Evolutionary conservation across 1,140 invertebrate genomes (phyloP).

Genomic region (Eupristina koningsbergeri): DNA sequence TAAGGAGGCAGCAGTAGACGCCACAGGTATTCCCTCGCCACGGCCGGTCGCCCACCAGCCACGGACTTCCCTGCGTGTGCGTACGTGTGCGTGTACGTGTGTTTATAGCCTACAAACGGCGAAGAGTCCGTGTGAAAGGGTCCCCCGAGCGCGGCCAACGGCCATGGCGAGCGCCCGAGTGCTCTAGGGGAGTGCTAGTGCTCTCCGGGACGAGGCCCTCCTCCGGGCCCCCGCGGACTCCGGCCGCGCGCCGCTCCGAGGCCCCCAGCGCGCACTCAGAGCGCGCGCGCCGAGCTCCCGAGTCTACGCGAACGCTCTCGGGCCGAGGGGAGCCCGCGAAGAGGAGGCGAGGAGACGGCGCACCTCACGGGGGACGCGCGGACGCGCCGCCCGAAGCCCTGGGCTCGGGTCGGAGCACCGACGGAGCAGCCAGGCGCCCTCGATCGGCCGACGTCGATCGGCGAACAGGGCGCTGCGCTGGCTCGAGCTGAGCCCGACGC

Average conservation of each 20-base stretch:
- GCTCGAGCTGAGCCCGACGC: no score
- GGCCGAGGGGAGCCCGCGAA: no score
- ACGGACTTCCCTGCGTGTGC: constrained; percentile 55
- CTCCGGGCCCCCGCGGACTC: neutral
- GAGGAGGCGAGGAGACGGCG: no score
- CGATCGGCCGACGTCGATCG: constrained; percentile 5
- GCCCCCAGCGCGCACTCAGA: neutral
- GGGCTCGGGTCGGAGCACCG: constrained; percentile 30
- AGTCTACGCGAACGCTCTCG: no score
- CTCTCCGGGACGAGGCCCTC: constrained; percentile 23
- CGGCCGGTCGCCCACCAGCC: constrained; percentile 41
- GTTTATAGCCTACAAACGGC: constrained; percentile 71
- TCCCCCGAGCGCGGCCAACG: constrained; percentile 62
- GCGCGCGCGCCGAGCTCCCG: neutral
- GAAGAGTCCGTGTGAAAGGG: constrained; percentile 62
- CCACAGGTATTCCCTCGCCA: constrained; percentile 40
- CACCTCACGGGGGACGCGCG: no score
- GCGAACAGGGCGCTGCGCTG: neutral
- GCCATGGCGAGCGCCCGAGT: constrained; percentile 63
- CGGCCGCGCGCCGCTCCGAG: neutral
- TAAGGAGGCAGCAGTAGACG: constrained; percentile 48
- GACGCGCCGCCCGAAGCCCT: no score
- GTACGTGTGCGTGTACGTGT: constrained; percentile 35
- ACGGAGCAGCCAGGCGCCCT: constrained; percentile 34
- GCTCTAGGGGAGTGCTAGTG: neutral